Percentiles rank a stretch among this genome's conserved stretches.
Conservation (phyloP, 2,113 vertebrate species). For the Pipa parva region DNA sequence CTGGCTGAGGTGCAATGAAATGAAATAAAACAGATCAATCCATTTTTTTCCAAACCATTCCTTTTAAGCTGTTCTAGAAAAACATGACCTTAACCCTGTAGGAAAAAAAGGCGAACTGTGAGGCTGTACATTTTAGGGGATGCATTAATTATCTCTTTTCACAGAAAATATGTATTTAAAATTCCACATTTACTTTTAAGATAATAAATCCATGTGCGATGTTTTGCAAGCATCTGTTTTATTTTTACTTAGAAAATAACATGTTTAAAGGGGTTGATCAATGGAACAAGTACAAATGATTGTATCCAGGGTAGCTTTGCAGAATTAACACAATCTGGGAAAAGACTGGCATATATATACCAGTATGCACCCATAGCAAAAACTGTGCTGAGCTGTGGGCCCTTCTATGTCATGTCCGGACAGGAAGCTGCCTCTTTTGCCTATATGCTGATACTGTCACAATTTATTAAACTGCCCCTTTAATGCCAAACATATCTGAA, state of each 20-base stretch:
- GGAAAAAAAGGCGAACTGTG: slow-evolving; percentile 21
- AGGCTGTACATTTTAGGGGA: slow-evolving; percentile 28
- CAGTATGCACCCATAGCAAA: too few relatives aligned
- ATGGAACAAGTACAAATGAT: neutral
- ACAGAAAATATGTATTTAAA: slow-evolving; percentile 2
- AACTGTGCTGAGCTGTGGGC: too few relatives aligned
- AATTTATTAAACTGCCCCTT: too few relatives aligned
- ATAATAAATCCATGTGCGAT: neutral
- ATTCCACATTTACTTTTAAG: slow-evolving; percentile 12
- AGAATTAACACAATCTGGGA: neutral
- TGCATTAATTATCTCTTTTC: slow-evolving; percentile 26
- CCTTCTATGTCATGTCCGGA: too few relatives aligned
- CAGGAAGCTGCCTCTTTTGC: too few relatives aligned
- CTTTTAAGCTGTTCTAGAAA: slow-evolving; percentile 28
- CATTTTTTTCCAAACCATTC: slow-evolving; percentile 12
- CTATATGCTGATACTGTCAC: too few relatives aligned
- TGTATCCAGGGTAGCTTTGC: too few relatives aligned
- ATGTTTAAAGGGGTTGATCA: neutral
- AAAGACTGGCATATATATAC: too few relatives aligned
- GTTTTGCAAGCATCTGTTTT: neutral
- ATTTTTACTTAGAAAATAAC: neutral
- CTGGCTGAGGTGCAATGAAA: slow-evolving; percentile 42
- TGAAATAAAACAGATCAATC: slow-evolving; percentile 42
- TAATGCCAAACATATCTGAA: too few relatives aligned
- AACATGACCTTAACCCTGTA: slow-evolving; percentile 29